phyloP scores from a whole-genome alignment of 2,113 vertebrate species.

The Hemicordylus capensis region DNA sequence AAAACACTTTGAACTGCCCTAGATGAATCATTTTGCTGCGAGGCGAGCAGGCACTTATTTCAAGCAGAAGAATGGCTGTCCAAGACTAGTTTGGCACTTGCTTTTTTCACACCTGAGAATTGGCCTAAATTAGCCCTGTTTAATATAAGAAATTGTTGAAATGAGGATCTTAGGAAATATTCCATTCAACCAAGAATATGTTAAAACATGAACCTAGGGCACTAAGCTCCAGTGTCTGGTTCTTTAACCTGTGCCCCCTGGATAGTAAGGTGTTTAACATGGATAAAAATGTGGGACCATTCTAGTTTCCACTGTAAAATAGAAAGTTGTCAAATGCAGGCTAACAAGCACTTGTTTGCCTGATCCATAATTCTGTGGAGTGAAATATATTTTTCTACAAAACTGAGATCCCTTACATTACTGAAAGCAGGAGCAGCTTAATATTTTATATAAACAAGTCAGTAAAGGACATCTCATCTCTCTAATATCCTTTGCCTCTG shows the following conservation, averaged over 20 bases:
- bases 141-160: background rate
- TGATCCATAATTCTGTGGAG: conserved; percentile 1
- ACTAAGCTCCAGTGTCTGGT: background rate
- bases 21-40: too few species aligned
- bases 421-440: conserved; percentile 5
- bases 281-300: background rate
- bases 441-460: conserved; percentile 27
- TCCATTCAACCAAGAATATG: background rate
- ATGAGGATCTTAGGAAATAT: too few species aligned
- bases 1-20: too few species aligned
- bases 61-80: background rate
- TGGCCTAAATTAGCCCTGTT: background rate
- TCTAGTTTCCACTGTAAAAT: background rate
- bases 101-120: background rate
- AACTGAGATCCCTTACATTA: background rate
- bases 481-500: background rate
- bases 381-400: background rate
- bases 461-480: background rate
- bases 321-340: background rate
- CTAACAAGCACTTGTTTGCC: background rate
- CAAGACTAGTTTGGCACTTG: background rate
- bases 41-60: too few species aligned
- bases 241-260: background rate
- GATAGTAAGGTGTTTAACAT: background rate
- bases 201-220: background rate